Evolutionary conservation across 2,797 vertebrate genomes (phyloP), one percentile per base, ranked within the genome.

Genomic region (Lacerta bilineata): DNA sequence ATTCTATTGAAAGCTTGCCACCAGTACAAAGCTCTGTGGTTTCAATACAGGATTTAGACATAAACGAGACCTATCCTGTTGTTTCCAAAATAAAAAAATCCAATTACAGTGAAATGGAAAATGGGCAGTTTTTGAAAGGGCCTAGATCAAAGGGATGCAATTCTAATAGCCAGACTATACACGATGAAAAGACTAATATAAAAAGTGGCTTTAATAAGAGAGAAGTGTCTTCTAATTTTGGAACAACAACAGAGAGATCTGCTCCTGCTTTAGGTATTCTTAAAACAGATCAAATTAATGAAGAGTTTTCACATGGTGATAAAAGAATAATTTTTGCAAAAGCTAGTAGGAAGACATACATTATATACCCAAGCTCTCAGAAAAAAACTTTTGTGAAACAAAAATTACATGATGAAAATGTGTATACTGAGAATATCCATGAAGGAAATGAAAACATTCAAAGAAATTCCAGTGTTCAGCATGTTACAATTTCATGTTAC

Each of bases 301-400:
- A 17, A 80, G 89, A 80, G 69, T 87, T 95, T 43, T 95, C 88
- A 0, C 83, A 93, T 15, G 59, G 64, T 29, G 91, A 92, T 71
- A 87, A 94, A 86, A 94, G 95, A 75, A 68, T 0, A 71, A 39
- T 88, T 1, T 85, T 95, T 87, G 84, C 91, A 90, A 95, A 93
- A 85, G 83, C 71, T 88, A 55, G 92, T 71, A 69, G 0, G 81
- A 95, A 93, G 88, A 3, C 55, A 0, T 8, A 0, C 68, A 10
- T 92, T 71, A 88, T 91, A 20, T 86, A 88, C 9, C 87, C 89
- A 78, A 46, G 59, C 85, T 93, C 92, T 20, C 89, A 41, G 27
- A 77, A 71, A 20, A 90, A 90, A 17, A 0, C 55, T 25, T 3
- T 20, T 80, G 83, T 91, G 89, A 91, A 86, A 18, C 81, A 92